Evolutionary conservation across 2,888 invertebrate species (phyloP), one percentile per base, ranked within the genome.

Genomic region (Scaeva pyrastri): DNA sequence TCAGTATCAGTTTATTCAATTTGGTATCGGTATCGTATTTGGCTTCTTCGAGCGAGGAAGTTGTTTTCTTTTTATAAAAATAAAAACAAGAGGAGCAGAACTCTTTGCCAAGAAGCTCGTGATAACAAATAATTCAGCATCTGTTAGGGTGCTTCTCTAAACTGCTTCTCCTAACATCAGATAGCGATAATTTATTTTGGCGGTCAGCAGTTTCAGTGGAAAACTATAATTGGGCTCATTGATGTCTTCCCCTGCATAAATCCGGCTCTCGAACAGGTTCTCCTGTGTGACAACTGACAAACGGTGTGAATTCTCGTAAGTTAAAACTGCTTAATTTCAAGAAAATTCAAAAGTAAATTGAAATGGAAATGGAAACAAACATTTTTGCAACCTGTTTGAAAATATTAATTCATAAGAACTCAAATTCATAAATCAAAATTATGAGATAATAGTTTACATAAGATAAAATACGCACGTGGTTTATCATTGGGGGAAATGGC

Each of bases 391-490:
- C 48, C 19, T 45, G 31, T 48, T 48, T 48, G 14, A 14, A 50
- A 16, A 19, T 39, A 39, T 68, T 68, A 39, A 68, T 68, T 39
- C 50, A 77, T 75, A 36, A 19, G 16, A 66, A 71, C 10, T 3
- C 19, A 10, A 14, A 50, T 56, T 16, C 39, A 23, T 43, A 2
- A 16, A 39, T 36, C 16, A 56, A 23, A 58, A 56, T 55, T 26
- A 50, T 68, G 52, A 58, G 43, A 66, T 36, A 19, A 41, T 21
- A 70, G 31, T 73, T 72, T 70, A 70, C 64, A 74, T 77, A 78
- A 83, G 68, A 19, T 14, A 26, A 36, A 14, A 48, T 52, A 58
- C 71, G 74, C 79, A 75, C 79, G 79, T 84, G 79, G 79, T 79
- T 84, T 64, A 2, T 36, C 62, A 12, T 52, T 8, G 0, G 56